Evolutionary conservation across 2,888 invertebrate species (phyloP).

Genomic region (Rhorus exstirpatorius): DNA sequence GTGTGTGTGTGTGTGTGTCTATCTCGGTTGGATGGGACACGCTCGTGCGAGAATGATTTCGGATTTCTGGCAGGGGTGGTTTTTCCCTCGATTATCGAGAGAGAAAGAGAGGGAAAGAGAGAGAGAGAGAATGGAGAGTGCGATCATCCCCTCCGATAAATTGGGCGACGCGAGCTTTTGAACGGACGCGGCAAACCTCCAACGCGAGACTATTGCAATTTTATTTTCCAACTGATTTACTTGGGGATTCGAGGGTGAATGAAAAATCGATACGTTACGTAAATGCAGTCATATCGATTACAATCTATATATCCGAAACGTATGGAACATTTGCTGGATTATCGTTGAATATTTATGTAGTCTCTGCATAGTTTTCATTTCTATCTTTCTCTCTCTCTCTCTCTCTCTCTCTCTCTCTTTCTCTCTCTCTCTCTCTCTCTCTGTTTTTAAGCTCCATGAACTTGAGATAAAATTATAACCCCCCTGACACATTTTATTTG

Average conservation of each 20-base stretch:
- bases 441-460: too few species aligned
- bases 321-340: conserved; percentile 20
- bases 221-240: conserved; percentile 73
- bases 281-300: conserved; percentile 52
- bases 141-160: conserved; percentile 70
- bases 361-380: conserved; percentile 1
- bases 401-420: too few species aligned
- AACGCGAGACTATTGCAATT: conserved; percentile 60
- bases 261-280: conserved; percentile 58
- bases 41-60: conserved; percentile 45
- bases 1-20: conserved; percentile 44
- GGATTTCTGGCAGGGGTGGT: conserved; percentile 46
- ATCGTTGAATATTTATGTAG: conserved; percentile 40
- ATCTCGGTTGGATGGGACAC: conserved; percentile 41
- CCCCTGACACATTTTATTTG: not conserved
- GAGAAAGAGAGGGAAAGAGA: conserved; percentile 40
- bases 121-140: not conserved
- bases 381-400: too few species aligned
- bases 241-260: conserved; percentile 52
- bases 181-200: conserved; percentile 45
- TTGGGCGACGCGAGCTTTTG: conserved; percentile 65
- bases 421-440: too few species aligned
- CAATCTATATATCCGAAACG: conserved; percentile 53
- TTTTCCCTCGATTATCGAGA: conserved; percentile 41
- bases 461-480: conserved; percentile 8